Evolutionary conservation across 2,888 invertebrate genomes (phyloP).

Genomic region (Subacronicta megacephala): DNA sequence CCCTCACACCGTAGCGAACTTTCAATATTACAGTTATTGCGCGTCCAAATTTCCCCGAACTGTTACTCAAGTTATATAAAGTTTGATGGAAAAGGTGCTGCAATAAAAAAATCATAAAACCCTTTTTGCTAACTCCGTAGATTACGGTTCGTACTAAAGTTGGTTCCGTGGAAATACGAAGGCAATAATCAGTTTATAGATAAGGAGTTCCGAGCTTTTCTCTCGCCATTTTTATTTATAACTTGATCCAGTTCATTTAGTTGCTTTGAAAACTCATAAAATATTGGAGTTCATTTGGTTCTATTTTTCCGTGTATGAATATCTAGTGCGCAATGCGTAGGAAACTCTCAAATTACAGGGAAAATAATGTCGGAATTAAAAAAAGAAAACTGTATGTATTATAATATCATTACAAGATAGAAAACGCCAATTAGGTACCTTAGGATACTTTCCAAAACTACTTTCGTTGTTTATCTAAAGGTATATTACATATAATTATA

Average conservation of each 20-base stretch:
- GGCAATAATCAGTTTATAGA: conserved; percentile 49
- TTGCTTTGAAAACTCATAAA: conserved; percentile 22
- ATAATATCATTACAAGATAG: too few species aligned
- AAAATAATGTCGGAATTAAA: background rate
- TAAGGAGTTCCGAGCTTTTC: conserved; percentile 35
- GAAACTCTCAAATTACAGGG: conserved; percentile 5
- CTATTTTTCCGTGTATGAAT: conserved; percentile 10
- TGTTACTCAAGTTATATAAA: conserved; percentile 53
- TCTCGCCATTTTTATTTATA: conserved; percentile 37
- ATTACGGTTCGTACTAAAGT: conserved; percentile 53
- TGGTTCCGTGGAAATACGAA: conserved; percentile 40
- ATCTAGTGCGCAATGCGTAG: background rate
- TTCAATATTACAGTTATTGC: conserved; percentile 51
- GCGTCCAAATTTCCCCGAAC: conserved; percentile 34
- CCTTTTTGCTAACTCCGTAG: conserved; percentile 54
- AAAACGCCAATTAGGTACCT: too few species aligned
- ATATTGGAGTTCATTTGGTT: conserved; percentile 9
- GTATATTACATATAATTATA: too few species aligned
- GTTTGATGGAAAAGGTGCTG: conserved; percentile 57
- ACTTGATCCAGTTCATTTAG: conserved; percentile 20
- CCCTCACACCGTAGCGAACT: conserved; percentile 42
- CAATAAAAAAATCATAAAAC: conserved; percentile 60
- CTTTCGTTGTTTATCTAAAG: too few species aligned
- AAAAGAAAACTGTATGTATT: background rate
- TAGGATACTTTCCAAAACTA: too few species aligned